phyloP scores from a whole-genome alignment of 2,113 vertebrate genomes.

The Festucalex cinctus region DNA sequence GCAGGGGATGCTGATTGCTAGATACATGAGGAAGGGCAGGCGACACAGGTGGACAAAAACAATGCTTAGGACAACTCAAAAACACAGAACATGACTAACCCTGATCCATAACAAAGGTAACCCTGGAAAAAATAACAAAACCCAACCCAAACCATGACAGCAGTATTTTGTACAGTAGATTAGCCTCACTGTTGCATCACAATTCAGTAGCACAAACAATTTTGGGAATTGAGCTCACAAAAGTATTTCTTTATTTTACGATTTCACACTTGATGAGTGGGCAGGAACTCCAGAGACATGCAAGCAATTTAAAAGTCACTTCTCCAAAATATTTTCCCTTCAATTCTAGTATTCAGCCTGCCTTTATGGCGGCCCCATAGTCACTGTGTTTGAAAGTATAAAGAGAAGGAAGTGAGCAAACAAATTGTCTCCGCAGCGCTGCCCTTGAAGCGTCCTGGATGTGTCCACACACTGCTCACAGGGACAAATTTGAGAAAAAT shows the following conservation, averaged over 20 bases:
- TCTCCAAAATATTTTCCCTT: not conserved
- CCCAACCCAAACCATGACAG: too few species aligned
- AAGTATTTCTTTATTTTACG: not conserved
- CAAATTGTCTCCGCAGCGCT: conserved; percentile 23
- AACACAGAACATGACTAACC: too few species aligned
- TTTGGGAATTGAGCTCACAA: not conserved
- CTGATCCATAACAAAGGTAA: too few species aligned
- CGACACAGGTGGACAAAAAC: too few species aligned
- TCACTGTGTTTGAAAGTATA: not conserved
- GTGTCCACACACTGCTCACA: conserved; percentile 28
- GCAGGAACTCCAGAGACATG: not conserved
- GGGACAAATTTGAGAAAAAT: conserved; percentile 46
- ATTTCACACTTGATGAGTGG: not conserved
- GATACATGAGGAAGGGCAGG: too few species aligned
- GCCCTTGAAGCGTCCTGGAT: conserved; percentile 50
- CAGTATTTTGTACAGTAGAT: not conserved
- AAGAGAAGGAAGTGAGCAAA: conserved; percentile 17
- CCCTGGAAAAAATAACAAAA: too few species aligned
- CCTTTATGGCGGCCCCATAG: conserved; percentile 2
- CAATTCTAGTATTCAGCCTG: conserved; percentile 7
- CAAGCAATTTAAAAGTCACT: not conserved
- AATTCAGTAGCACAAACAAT: not conserved
- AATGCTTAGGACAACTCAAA: too few species aligned
- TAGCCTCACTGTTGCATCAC: not conserved
- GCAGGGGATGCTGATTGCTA: too few species aligned